Percentiles rank a stretch among this genome's conserved stretches.
These are phyloP conservation scores for Myrmecobius fasciatus DNA, from an alignment of 2,113 vertebrate genomes.

Conservation along the genomic window DNA sequence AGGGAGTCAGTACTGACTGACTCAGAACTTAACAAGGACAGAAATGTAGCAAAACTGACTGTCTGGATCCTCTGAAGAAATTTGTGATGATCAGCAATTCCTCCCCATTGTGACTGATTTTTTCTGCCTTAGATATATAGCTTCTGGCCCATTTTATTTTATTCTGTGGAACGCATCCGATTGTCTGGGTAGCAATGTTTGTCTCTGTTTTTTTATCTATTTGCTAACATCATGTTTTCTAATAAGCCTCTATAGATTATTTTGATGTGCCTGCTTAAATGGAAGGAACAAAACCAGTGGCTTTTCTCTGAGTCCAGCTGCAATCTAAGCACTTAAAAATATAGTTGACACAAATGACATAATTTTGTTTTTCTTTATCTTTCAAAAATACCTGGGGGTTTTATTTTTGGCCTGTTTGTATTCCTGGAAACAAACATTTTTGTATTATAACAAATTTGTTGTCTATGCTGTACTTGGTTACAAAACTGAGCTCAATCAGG, in stretches of 20 bases:
- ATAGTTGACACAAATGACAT: neutral
- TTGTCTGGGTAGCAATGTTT: constrained; percentile 7
- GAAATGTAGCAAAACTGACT: neutral
- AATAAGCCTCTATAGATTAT: neutral
- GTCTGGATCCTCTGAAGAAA: neutral
- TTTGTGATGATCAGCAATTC: neutral
- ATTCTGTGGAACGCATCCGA: neutral
- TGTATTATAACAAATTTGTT: constrained; percentile 31
- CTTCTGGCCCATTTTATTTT: neutral
- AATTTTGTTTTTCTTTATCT: constrained; percentile 7
- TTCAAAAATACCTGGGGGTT: constrained; percentile 28
- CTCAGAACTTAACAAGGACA: neutral
- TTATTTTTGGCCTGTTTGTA: constrained; percentile 27
- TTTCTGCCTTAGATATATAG: neutral
- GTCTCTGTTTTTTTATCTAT: constrained; percentile 21
- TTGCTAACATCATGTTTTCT: constrained; percentile 31
- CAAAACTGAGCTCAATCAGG: constrained; percentile 43
- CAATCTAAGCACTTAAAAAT: neutral
- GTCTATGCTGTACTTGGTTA: constrained; percentile 23
- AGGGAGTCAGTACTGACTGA: neutral
- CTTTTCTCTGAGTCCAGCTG: constrained; percentile 37
- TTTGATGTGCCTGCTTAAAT: constrained; percentile 4
- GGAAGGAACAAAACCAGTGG: neutral
- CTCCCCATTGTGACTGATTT: neutral
- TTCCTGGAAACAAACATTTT: constrained; percentile 43